A percentile compares a stretch with the other conserved stretches of the same genome.
Evolutionary conservation across 37 sponge, comb jelly and placozoan species (phyloP).

Genomic region (Geodia barretti): DNA sequence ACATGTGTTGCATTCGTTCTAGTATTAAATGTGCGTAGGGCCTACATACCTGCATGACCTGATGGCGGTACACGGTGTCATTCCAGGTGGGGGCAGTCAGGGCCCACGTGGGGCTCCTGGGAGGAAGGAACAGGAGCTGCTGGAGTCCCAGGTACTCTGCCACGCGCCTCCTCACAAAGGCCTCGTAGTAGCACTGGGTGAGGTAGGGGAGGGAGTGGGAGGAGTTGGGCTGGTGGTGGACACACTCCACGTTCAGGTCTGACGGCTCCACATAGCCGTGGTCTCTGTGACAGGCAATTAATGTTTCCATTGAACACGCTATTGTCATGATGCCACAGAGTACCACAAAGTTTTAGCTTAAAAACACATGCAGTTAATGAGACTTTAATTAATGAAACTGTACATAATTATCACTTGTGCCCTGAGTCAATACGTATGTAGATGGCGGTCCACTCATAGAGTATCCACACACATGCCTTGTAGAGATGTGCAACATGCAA

Average conservation of each 20-base stretch:
- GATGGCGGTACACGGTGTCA: conserved; percentile 26
- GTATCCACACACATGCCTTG: neutral
- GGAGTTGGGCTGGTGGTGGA: conserved; percentile 9
- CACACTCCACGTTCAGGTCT: conserved; percentile 16
- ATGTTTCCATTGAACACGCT: no score
- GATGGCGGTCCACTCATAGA: no score
- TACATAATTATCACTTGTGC: no score
- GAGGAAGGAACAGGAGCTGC: conserved; percentile 3
- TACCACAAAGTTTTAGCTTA: no score
- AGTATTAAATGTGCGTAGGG: no score
- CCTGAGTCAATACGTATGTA: no score
- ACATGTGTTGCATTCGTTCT: no score
- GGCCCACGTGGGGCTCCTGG: neutral
- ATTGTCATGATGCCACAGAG: no score
- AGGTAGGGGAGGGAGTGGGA: conserved; percentile 2
- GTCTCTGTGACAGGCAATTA: neutral
- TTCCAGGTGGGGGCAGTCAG: conserved; percentile 21
- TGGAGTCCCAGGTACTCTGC: neutral
- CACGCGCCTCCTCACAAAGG: conserved; percentile 14
- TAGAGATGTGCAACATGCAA: neutral
- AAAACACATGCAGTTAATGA: no score
- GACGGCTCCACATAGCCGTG: conserved; percentile 8
- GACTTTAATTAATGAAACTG: no score
- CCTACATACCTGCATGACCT: conserved; percentile 13
- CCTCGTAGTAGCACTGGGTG: conserved; percentile 36